A percentile compares a stretch with the other conserved stretches of the same genome.
These are phyloP conservation scores for Trematomus bernacchii DNA, from an alignment of 2,797 vertebrate species.

Conservation along the genomic window DNA sequence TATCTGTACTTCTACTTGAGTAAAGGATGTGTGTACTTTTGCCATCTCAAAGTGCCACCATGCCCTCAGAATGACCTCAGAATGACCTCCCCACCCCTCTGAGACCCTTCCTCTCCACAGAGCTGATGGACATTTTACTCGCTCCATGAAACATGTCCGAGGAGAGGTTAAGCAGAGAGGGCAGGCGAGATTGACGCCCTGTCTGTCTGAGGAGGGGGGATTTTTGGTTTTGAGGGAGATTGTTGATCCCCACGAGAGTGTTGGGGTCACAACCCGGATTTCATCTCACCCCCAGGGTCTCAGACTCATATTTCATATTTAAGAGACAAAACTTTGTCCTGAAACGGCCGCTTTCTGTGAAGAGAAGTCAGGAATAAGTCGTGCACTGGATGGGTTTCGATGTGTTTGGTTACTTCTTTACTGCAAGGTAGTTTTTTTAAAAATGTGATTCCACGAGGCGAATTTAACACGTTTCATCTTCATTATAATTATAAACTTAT, in stretches of 20 bases:
- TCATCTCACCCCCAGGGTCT: constrained; percentile 20
- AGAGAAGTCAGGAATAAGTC: constrained; percentile 8
- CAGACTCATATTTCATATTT: background rate
- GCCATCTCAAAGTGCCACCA: too few relatives aligned
- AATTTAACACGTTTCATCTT: background rate
- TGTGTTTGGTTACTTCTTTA: background rate
- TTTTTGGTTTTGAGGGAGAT: constrained; percentile 11
- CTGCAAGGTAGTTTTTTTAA: background rate
- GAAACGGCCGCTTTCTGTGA: background rate
- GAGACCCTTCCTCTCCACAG: constrained; percentile 43
- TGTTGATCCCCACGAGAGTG: constrained; percentile 10
- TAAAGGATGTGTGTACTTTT: too few relatives aligned
- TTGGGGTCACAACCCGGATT: constrained; percentile 35
- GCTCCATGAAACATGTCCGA: constrained; percentile 58
- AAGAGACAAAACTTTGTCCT: background rate
- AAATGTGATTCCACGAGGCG: background rate
- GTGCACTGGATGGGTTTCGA: background rate
- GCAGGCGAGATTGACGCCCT: constrained; percentile 41
- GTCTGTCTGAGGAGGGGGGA: background rate
- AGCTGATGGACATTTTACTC: constrained; percentile 38
- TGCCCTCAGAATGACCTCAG: constrained; percentile 15
- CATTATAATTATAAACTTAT: too few relatives aligned
- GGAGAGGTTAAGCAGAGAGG: constrained; percentile 61
- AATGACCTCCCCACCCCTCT: constrained; percentile 52
- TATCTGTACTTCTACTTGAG: too few relatives aligned